These are phyloP conservation scores for Liolophura sinensis DNA, from an alignment of 1,140 invertebrate genomes.

Conservation along the genomic window DNA sequence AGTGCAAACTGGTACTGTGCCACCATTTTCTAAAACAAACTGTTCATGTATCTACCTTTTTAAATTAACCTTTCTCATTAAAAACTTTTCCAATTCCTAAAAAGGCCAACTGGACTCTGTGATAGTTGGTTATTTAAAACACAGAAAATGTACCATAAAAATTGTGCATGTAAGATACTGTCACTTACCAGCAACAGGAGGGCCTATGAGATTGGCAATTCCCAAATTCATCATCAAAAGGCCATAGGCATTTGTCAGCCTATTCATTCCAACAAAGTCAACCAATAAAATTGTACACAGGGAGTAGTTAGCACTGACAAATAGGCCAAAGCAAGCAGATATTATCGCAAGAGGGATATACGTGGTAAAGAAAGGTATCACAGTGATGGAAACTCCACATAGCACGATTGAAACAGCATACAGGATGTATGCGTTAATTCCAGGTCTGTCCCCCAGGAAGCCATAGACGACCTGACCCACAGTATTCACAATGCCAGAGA, in stretches of 20 bases:
- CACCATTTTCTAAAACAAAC: neutral
- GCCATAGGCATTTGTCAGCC: constrained; percentile 56
- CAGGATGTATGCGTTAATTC: constrained; percentile 38
- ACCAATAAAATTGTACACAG: constrained; percentile 54
- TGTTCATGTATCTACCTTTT: too few relatives aligned
- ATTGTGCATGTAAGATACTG: neutral
- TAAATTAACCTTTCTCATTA: neutral
- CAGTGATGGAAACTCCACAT: constrained; percentile 33
- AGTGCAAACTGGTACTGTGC: neutral
- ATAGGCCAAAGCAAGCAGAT: constrained; percentile 49
- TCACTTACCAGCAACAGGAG: constrained; percentile 51
- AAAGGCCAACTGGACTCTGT: neutral
- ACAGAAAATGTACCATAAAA: neutral
- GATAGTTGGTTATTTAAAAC: neutral
- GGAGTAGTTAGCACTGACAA: constrained; percentile 54
- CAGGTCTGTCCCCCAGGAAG: constrained; percentile 78
- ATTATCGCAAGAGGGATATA: constrained; percentile 35
- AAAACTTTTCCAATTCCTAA: neutral
- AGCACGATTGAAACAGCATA: constrained; percentile 43
- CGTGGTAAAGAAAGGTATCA: constrained; percentile 35
- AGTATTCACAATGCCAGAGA: constrained; percentile 75
- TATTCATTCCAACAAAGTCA: constrained; percentile 51
- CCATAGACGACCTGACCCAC: constrained; percentile 80
- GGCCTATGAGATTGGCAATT: constrained; percentile 53
- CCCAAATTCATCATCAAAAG: constrained; percentile 54